phyloP scores from a whole-genome alignment of 2,888 invertebrate genomes.

The Cheilosia pagana region DNA sequence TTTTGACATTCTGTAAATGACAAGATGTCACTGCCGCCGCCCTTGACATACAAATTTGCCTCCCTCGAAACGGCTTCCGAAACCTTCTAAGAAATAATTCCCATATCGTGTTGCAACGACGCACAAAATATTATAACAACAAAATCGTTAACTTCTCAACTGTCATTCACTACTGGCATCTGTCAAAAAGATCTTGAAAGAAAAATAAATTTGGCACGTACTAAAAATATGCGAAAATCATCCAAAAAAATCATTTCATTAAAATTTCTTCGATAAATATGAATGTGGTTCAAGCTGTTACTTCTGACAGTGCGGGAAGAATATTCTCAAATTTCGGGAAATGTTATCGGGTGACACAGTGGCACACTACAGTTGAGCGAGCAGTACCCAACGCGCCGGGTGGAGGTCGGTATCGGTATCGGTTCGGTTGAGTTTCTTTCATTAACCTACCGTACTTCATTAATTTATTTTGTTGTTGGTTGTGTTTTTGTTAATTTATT shows the following conservation, averaged over 20 bases:
- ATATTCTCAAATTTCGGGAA: slow-evolving; percentile 69
- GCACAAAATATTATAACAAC: too few relatives aligned
- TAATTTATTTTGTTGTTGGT: slow-evolving; percentile 15
- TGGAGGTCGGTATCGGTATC: slow-evolving; percentile 10
- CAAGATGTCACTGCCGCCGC: not conserved
- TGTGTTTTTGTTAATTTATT: slow-evolving; percentile 55
- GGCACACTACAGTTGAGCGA: slow-evolving; percentile 61
- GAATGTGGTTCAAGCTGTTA: not conserved
- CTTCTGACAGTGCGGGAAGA: slow-evolving; percentile 34
- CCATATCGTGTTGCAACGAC: slow-evolving; percentile 7
- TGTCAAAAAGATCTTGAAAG: slow-evolving; percentile 16
- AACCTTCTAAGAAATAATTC: slow-evolving; percentile 7
- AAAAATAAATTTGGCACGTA: slow-evolving; percentile 41
- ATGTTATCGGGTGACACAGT: slow-evolving; percentile 72
- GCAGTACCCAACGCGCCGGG: not conserved
- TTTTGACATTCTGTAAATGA: not conserved
- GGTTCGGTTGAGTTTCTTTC: slow-evolving; percentile 45
- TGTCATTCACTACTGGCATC: slow-evolving; percentile 50
- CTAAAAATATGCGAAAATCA: slow-evolving; percentile 6
- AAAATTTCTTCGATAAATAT: slow-evolving; percentile 14
- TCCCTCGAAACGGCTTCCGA: slow-evolving; percentile 4
- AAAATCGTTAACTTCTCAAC: not conserved
- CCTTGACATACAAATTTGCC: slow-evolving; percentile 5
- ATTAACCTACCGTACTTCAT: slow-evolving; percentile 50
- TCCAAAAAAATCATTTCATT: slow-evolving; percentile 14